These are phyloP conservation scores for Lithobius niger DNA, from an alignment of 1,140 invertebrate species.

Conservation along the genomic window DNA sequence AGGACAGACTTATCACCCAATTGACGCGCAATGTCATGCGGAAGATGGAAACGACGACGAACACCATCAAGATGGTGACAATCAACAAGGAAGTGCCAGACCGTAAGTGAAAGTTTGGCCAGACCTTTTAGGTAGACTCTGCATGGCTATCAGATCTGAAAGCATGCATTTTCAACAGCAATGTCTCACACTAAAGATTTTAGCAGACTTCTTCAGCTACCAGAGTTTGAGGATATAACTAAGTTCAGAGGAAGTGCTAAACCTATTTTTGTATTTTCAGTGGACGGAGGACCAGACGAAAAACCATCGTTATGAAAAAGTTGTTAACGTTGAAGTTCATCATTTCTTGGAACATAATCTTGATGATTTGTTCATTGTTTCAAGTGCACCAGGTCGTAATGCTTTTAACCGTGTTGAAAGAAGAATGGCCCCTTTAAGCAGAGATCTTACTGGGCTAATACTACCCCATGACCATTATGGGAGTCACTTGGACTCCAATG, in stretches of 20 bases:
- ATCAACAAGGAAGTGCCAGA: too few relatives aligned
- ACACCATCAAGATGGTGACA: too few relatives aligned
- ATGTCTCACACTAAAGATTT: slow-evolving; percentile 26
- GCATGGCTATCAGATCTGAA: too few relatives aligned
- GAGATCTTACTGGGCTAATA: slow-evolving; percentile 29
- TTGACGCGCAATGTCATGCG: too few relatives aligned
- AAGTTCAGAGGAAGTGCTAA: too few relatives aligned
- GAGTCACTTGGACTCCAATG: slow-evolving; percentile 27
- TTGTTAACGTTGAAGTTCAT: slow-evolving; percentile 25
- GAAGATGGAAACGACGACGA: too few relatives aligned
- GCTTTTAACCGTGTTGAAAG: slow-evolving; percentile 28
- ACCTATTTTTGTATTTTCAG: slow-evolving; percentile 29
- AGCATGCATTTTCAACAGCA: slow-evolving; percentile 24
- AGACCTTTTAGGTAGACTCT: too few relatives aligned
- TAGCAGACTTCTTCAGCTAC: too few relatives aligned
- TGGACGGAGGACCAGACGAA: slow-evolving; percentile 33
- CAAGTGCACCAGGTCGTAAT: slow-evolving; percentile 31
- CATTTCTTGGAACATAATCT: slow-evolving; percentile 30
- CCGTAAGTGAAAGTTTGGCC: too few relatives aligned
- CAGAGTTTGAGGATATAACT: too few relatives aligned
- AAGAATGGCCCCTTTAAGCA: slow-evolving; percentile 31
- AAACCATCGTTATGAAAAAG: slow-evolving; percentile 29
- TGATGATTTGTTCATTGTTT: slow-evolving; percentile 31
- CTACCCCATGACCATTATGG: slow-evolving; percentile 30
- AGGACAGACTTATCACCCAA: too few relatives aligned